Conservation (phyloP, 1,140 invertebrate genomes). For the Colletes latitarsis region DNA sequence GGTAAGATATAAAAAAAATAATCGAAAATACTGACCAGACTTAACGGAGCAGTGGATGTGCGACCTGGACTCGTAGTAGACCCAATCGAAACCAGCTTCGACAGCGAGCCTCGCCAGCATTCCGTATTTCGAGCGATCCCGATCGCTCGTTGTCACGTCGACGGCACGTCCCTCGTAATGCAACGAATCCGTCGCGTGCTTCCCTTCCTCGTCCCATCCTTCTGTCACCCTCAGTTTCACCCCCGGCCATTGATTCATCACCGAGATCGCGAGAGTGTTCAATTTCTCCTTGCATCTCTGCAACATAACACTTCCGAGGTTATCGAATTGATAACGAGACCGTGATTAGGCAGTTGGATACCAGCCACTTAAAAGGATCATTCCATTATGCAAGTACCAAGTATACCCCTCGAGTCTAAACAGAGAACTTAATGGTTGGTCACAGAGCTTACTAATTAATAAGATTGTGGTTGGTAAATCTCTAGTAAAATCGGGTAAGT, state of each 20-base stretch:
- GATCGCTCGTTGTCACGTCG: slow-evolving; percentile 96
- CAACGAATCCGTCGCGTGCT: slow-evolving; percentile 90
- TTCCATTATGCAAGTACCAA: no score
- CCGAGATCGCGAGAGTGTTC: slow-evolving; percentile 95
- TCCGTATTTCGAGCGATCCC: slow-evolving; percentile 95
- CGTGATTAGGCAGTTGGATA: background rate
- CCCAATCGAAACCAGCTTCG: slow-evolving; percentile 99
- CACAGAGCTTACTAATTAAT: no score
- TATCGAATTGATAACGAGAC: background rate
- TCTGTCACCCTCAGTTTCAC: slow-evolving; percentile 95
- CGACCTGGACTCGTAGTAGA: slow-evolving; percentile 96
- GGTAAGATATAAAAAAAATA: background rate
- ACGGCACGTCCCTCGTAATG: slow-evolving; percentile 98
- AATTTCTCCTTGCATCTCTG: slow-evolving; percentile 98
- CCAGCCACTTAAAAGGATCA: no score
- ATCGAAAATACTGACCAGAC: slow-evolving; percentile 89
- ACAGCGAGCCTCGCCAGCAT: slow-evolving; percentile 97
- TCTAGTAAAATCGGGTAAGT: no score
- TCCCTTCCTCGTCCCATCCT: slow-evolving; percentile 95
- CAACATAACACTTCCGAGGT: slow-evolving; percentile 62
- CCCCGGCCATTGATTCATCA: slow-evolving; percentile 99
- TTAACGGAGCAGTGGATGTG: slow-evolving; percentile 99
- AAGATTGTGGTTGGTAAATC: no score
- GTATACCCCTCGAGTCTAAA: no score
- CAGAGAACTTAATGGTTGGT: no score